phyloP scores from a whole-genome alignment of 1,140 invertebrate species.

The Leptinotarsa texana region DNA sequence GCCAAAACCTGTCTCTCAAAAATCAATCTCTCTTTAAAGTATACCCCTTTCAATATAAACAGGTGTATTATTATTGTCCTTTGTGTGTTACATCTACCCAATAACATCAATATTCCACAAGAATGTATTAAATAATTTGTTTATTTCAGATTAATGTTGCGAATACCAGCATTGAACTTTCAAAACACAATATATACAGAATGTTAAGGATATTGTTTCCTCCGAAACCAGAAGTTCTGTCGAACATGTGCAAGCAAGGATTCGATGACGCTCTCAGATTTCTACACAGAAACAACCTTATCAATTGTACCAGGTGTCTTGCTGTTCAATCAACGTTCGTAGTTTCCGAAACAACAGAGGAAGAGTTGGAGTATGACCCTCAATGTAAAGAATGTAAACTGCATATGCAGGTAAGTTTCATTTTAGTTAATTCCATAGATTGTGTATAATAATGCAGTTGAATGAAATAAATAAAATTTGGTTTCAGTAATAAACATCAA shows the following conservation, averaged over 20 bases:
- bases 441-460: no score
- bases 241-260: conserved; percentile 96
- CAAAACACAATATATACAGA: conserved; percentile 89
- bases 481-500: neutral
- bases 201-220: conserved; percentile 92
- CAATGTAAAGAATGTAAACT: conserved; percentile 82
- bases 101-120: no score
- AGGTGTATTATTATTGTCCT: no score
- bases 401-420: conserved; percentile 72
- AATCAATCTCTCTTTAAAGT: no score
- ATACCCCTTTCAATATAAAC: no score
- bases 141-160: conserved; percentile 80
- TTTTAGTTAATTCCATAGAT: neutral
- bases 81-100: no score
- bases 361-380: conserved; percentile 75
- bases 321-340: conserved; percentile 81
- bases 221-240: conserved; percentile 88
- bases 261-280: conserved; percentile 95
- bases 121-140: conserved; percentile 10
- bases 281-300: conserved; percentile 88
- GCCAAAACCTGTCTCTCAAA: no score
- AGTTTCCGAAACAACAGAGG: conserved; percentile 70
- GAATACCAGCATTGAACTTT: conserved; percentile 94
- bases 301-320: conserved; percentile 82
- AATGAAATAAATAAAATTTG: neutral